Percentiles rank a stretch among this genome's conserved stretches.
phyloP scores from a whole-genome alignment of 2,797 vertebrate species.

The Fistularia tabacaria region DNA sequence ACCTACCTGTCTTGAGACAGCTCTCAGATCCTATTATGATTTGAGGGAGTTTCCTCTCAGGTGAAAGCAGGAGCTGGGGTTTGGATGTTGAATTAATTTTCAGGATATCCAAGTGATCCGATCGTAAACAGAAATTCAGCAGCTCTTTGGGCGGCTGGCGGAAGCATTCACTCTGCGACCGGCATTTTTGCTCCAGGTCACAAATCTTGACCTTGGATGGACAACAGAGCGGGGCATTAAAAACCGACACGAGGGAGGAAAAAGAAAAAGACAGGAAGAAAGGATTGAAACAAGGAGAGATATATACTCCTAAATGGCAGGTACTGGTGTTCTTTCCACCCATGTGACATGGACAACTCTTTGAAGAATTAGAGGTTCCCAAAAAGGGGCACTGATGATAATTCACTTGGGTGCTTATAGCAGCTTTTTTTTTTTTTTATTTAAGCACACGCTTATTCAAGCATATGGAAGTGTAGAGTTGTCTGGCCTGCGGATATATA shows the following conservation, averaged over 20 bases:
- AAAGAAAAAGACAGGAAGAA: background rate
- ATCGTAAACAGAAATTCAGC: constrained; percentile 79
- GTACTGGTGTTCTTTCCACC: background rate
- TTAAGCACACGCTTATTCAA: constrained; percentile 34
- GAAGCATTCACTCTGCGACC: constrained; percentile 86
- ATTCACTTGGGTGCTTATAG: background rate
- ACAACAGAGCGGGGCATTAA: background rate
- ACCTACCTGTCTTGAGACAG: constrained; percentile 78
- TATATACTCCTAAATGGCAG: too few species aligned
- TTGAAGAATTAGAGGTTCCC: constrained; percentile 30
- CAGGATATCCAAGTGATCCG: constrained; percentile 75
- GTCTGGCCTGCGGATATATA: constrained; percentile 22
- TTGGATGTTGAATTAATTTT: constrained; percentile 42
- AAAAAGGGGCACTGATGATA: constrained; percentile 15
- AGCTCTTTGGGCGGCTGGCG: constrained; percentile 85
- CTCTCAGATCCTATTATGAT: constrained; percentile 76
- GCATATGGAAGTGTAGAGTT: constrained; percentile 19
- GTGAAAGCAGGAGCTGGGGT: constrained; percentile 41
- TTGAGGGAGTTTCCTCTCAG: constrained; percentile 66
- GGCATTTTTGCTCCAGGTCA: constrained; percentile 89
- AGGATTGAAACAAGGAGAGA: too few species aligned
- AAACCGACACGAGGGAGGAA: background rate
- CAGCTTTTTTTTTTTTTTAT: background rate
- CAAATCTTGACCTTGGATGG: constrained; percentile 83
- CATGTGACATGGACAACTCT: too few species aligned